A percentile compares a stretch with the other conserved stretches of the same genome.
phyloP scores from a whole-genome alignment of 2,113 vertebrate genomes.

The Spea multiplicata region DNA sequence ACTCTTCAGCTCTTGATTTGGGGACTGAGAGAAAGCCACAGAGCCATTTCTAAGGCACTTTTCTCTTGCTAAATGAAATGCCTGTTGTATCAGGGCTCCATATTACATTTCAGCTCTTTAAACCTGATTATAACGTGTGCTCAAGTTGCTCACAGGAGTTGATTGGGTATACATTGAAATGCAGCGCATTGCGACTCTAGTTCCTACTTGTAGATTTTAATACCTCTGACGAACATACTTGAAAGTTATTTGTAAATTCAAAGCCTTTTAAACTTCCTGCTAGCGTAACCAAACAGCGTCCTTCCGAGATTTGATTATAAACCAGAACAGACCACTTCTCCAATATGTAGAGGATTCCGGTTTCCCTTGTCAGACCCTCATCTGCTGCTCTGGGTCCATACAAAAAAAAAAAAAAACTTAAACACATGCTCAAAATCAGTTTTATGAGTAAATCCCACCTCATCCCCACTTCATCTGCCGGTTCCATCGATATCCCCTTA shows the following conservation, averaged over 20 bases:
- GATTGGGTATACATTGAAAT: constrained; percentile 5
- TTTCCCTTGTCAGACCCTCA: background rate
- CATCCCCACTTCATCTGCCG: background rate
- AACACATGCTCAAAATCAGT: constrained; percentile 9
- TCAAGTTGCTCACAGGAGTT: background rate
- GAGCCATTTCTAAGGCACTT: background rate
- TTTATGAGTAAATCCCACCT: background rate
- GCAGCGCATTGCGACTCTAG: background rate
- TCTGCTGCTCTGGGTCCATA: background rate
- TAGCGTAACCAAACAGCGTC: background rate
- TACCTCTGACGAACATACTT: background rate
- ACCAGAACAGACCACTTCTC: background rate
- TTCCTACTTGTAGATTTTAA: background rate
- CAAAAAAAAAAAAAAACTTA: background rate
- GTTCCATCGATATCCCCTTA: background rate
- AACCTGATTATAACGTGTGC: constrained; percentile 11
- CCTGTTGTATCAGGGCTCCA: background rate
- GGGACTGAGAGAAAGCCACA: constrained; percentile 15
- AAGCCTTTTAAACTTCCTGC: background rate
- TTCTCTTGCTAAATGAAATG: constrained; percentile 12
- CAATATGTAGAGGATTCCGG: background rate
- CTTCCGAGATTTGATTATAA: constrained; percentile 13
- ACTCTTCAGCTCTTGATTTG: constrained; percentile 12
- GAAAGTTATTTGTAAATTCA: background rate
- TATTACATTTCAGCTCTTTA: constrained; percentile 10